Evolutionary conservation across 2,888 invertebrate species (phyloP).

Genomic region (Petrolisthes cinctipes): DNA sequence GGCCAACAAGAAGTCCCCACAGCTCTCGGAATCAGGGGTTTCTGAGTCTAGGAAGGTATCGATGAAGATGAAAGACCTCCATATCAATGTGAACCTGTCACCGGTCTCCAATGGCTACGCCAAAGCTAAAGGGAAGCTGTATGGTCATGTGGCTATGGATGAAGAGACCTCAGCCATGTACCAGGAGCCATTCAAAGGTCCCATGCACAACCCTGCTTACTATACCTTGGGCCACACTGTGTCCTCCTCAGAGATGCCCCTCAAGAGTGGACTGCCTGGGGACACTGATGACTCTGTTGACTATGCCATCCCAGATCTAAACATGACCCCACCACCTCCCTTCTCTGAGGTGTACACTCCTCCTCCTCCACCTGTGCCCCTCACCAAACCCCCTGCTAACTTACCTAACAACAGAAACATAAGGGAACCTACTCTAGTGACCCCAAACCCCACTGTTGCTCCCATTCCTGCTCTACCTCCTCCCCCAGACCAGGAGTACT

Average conservation of each 20-base stretch:
- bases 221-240: conserved; percentile 35
- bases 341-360: conserved; percentile 60
- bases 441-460: neutral
- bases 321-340: conserved; percentile 62
- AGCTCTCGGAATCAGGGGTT: conserved; percentile 22
- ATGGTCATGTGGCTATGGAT: conserved; percentile 64
- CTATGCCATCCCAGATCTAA: conserved; percentile 60
- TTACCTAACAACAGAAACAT: conserved; percentile 38
- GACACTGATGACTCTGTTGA: conserved; percentile 63
- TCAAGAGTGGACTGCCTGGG: conserved; percentile 49
- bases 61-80: conserved; percentile 63
- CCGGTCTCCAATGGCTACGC: conserved; percentile 57
- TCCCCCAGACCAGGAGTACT: conserved; percentile 63
- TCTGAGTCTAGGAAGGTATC: conserved; percentile 57
- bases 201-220: conserved; percentile 35
- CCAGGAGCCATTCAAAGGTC: conserved; percentile 58
- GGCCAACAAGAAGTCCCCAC: conserved; percentile 42
- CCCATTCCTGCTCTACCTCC: conserved; percentile 64
- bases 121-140: conserved; percentile 61
- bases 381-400: conserved; percentile 55
- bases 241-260: conserved; percentile 47
- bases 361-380: conserved; percentile 60
- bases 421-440: conserved; percentile 8
- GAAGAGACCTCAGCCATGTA: conserved; percentile 58
- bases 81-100: conserved; percentile 61